Percentiles rank a stretch among this genome's conserved stretches.
Conservation (phyloP, 2,113 vertebrate species). For the Gorsachius goisagi region DNA sequence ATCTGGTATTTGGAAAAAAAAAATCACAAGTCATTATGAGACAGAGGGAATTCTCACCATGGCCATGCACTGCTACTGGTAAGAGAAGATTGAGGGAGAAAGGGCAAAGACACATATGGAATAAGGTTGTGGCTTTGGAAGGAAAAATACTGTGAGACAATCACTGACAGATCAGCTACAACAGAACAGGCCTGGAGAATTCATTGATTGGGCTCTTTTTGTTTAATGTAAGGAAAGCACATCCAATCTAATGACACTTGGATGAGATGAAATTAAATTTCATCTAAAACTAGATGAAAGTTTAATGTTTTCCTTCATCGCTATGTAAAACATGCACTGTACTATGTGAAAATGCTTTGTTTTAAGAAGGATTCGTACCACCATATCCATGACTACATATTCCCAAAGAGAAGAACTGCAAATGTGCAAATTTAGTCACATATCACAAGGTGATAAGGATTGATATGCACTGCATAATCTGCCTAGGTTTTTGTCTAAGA, state of each 20-base stretch:
- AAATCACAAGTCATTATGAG: neutral
- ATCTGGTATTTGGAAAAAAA: neutral
- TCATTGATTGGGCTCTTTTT: neutral
- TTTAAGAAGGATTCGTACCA: neutral
- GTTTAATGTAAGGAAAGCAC: neutral
- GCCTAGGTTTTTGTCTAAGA: neutral
- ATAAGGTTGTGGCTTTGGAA: neutral
- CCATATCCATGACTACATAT: neutral
- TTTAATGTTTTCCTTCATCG: neutral
- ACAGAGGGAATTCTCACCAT: neutral
- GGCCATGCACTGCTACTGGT: neutral
- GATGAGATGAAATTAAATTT: neutral
- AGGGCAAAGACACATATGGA: neutral
- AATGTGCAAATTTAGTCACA: neutral
- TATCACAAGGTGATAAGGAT: neutral
- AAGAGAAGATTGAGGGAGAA: neutral
- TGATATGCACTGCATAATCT: neutral
- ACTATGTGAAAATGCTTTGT: neutral
- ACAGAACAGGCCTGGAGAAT: neutral
- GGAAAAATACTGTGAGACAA: neutral
- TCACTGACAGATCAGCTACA: neutral
- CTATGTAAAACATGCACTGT: neutral
- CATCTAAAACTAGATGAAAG: neutral
- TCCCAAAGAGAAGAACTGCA: neutral
- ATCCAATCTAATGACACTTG: neutral